Evolutionary conservation across 1,140 invertebrate genomes (phyloP).

Genomic region (Procambarus clarkii): DNA sequence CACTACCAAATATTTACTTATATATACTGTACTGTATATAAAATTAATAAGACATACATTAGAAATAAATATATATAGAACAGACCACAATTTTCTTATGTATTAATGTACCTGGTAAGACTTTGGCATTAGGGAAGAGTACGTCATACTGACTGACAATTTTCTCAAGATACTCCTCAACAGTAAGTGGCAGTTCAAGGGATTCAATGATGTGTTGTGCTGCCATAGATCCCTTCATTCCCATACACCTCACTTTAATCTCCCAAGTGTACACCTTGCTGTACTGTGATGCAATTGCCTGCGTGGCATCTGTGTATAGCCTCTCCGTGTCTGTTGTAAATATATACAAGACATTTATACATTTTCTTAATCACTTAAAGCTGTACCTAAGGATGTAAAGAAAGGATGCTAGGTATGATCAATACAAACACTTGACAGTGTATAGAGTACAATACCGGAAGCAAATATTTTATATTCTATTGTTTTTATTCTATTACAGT

Average conservation of each 20-base stretch:
- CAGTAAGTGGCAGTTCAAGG: conserved; percentile 76
- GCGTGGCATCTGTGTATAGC: conserved; percentile 77
- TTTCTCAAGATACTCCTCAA: conserved; percentile 76
- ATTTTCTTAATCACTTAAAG: background rate
- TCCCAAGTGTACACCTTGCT: conserved; percentile 78
- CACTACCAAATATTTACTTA: too few species aligned
- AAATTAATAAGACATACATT: too few species aligned
- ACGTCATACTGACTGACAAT: conserved; percentile 74
- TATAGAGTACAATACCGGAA: too few species aligned
- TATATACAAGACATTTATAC: background rate
- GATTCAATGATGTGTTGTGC: conserved; percentile 76
- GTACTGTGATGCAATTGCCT: conserved; percentile 75
- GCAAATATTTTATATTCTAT: too few species aligned
- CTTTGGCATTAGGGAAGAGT: conserved; percentile 75
- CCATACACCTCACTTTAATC: conserved; percentile 78
- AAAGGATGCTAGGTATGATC: background rate
- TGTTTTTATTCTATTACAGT: too few species aligned
- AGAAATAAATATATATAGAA: background rate
- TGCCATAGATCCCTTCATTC: conserved; percentile 76
- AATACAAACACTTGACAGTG: too few species aligned
- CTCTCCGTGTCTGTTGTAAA: conserved; percentile 76
- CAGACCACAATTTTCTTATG: background rate
- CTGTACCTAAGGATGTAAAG: background rate
- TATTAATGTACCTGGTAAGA: conserved; percentile 79
- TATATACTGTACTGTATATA: too few species aligned